Evolutionary conservation across 2,113 vertebrate species (phyloP).

Genomic region (Cololabis saira): DNA sequence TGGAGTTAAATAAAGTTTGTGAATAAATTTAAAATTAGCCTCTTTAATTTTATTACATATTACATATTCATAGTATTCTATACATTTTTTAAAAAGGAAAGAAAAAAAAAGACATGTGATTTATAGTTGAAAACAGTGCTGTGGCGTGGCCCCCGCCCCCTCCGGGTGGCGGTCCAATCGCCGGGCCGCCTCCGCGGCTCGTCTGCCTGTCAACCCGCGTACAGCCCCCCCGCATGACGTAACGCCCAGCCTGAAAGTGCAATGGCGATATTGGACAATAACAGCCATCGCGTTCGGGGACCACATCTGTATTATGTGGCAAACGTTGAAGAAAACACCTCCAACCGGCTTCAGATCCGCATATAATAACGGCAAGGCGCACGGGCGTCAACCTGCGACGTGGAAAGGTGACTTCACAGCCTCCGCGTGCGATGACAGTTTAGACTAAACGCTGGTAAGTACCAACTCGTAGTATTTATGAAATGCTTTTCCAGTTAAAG

Average conservation of each 20-base stretch:
- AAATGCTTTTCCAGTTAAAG: conserved; percentile 7
- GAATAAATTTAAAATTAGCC: too few relatives aligned
- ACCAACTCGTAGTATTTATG: conserved; percentile 26
- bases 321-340: conserved; percentile 41
- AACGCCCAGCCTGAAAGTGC: conserved; percentile 70
- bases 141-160: conserved; percentile 42
- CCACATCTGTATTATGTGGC: conserved; percentile 73
- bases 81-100: too few relatives aligned
- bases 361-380: conserved; percentile 29
- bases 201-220: conserved; percentile 68
- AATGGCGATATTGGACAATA: conserved; percentile 80
- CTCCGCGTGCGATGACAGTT: conserved; percentile 63
- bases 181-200: conserved; percentile 27
- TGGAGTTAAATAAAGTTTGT: too few relatives aligned
- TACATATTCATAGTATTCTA: too few relatives aligned
- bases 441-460: conserved; percentile 71
- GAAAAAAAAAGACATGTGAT: not conserved
- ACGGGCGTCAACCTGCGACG: conserved; percentile 47
- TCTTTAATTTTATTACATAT: too few relatives aligned
- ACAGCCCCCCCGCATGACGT: conserved; percentile 69
- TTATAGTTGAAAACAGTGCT: not conserved
- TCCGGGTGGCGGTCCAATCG: conserved; percentile 54
- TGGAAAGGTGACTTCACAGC: conserved; percentile 38
- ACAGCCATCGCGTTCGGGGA: conserved; percentile 66
- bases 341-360: conserved; percentile 41